Evolutionary conservation across 2,888 invertebrate species (phyloP).

Genomic region (Parasteatoda lunata): DNA sequence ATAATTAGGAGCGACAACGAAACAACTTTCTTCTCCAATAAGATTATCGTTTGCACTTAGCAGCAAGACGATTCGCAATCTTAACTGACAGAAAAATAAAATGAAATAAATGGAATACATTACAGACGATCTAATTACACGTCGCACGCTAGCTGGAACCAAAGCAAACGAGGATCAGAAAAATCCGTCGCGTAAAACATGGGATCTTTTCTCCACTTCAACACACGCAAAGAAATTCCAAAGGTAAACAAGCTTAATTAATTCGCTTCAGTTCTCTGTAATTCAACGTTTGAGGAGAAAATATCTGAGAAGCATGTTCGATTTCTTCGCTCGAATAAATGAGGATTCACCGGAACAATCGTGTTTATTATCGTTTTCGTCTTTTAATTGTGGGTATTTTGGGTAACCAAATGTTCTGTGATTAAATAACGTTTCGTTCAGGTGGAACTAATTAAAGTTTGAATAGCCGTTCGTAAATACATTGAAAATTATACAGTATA

Average conservation of each 20-base stretch:
- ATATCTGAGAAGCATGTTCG: conserved; percentile 2
- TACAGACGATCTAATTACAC: not conserved
- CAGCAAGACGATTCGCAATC: not conserved
- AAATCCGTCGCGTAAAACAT: not conserved
- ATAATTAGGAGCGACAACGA: not conserved
- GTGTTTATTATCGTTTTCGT: too few relatives aligned
- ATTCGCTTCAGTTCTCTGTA: not conserved
- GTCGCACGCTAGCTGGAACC: not conserved
- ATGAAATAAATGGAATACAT: not conserved
- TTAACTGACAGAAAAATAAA: not conserved
- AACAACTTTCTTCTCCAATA: not conserved
- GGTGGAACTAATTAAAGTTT: too few relatives aligned
- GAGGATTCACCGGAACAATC: not conserved
- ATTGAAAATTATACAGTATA: too few relatives aligned
- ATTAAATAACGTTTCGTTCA: too few relatives aligned
- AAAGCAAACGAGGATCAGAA: not conserved
- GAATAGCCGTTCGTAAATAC: too few relatives aligned
- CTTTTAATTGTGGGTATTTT: too few relatives aligned
- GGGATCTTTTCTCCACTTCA: not conserved
- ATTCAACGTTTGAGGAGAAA: not conserved
- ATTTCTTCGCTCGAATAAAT: not conserved
- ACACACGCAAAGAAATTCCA: not conserved
- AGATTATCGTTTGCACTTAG: not conserved
- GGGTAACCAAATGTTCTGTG: too few relatives aligned
- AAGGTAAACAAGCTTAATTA: conserved; percentile 3